Base-by-base conservation (phyloP, 53 echinoderm and acorn worm genomes). In the Zoroaster sp. region DNA sequence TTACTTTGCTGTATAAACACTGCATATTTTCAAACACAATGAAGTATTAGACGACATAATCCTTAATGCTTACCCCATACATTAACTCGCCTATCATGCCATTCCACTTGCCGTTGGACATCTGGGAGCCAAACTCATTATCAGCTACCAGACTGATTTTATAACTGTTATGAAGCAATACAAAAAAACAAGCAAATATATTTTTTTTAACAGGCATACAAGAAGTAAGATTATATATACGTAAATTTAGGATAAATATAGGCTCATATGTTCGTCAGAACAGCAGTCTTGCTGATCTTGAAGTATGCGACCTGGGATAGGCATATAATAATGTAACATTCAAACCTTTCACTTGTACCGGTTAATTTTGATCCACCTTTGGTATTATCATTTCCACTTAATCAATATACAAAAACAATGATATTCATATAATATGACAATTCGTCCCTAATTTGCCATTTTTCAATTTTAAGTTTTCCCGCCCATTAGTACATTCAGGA, bases 81-180 rank as follows among this genome's bases (percentile, higher is more conserved):
- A 94, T 88, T 9, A 99, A 38, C 44, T 99, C 99, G 15, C 99
- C 96, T n/a, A 99, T 52, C 94, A 93, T 94, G 3, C 99, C 99
- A 42, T 94, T 75, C 93, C 94, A 94, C 70, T 91, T 91, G 5
- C 95, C 94, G 45, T 89, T 93, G 38, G 1, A 37, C 76, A 87
- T 88, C 31, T 71, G 75, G 1, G 39, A 70, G 5, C 99, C 99
- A 74, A 94, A 99, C 55, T 96, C 77, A 3, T 72, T 66, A 77
- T 99, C 99, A 8, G 73, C 77, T 1, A 96, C 99, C 36, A 91
- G 69, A 39, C 91, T 65, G 63, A 99, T 92, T 18, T 91, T 91
- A 66, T 94, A 99, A 35, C 89, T 89, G 77, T 92, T 87, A 4
- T 74, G 59, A 7, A 31, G 6, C 9, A 52, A 39, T 28, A 28